Evolutionary conservation across 2,888 invertebrate species (phyloP).

Genomic region (Odontothrips loti): DNA sequence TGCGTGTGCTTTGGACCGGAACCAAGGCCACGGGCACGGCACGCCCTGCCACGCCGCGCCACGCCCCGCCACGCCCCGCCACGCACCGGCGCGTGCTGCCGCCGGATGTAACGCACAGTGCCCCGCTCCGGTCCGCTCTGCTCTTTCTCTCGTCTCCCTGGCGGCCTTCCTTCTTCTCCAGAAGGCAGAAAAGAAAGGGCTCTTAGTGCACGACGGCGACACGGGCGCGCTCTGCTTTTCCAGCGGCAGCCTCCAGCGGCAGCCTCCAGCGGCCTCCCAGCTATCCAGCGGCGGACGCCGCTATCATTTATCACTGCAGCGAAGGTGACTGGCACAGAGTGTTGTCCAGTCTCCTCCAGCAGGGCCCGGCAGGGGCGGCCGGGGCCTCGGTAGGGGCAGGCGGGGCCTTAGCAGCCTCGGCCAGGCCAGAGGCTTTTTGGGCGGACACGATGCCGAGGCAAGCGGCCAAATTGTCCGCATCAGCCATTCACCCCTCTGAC

Average conservation of each 20-base stretch:
- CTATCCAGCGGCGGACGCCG: background rate
- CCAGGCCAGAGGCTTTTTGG: no score
- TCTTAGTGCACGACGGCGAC: background rate
- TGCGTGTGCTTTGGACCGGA: background rate
- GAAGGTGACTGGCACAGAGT: background rate
- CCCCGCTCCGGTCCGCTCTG: background rate
- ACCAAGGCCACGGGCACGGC: constrained; percentile 2
- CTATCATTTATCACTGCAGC: constrained; percentile 8
- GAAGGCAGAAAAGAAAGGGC: no score
- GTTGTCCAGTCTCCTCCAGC: background rate
- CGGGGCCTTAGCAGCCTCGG: no score
- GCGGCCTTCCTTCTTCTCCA: background rate
- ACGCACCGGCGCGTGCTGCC: constrained; percentile 10
- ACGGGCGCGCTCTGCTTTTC: background rate
- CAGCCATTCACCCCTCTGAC: no score
- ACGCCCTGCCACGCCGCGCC: background rate
- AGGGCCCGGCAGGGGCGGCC: no score
- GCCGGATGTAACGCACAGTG: constrained; percentile 11
- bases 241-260: background rate
- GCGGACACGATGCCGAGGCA: no score
- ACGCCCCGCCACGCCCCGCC: background rate
- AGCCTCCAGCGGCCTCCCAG: background rate
- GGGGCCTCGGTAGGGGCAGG: no score
- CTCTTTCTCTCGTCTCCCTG: background rate
- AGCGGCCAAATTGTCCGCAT: no score